Evolutionary conservation across 2,888 invertebrate genomes (phyloP).

Genomic region (Sinelater perroti): DNA sequence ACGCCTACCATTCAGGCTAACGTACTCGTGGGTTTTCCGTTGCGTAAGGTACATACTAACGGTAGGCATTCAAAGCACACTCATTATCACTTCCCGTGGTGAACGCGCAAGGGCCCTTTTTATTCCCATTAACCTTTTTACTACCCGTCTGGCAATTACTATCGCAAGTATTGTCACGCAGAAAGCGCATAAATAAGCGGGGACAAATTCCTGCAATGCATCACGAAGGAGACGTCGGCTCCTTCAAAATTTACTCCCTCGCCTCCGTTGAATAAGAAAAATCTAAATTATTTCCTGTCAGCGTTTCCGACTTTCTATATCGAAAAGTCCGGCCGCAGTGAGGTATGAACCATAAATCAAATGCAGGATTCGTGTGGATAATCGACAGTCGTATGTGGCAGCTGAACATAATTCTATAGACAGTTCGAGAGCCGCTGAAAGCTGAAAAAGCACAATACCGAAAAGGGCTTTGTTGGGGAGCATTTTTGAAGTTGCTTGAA

Average conservation of each 20-base stretch:
- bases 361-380: conserved; percentile 52
- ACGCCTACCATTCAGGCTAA: conserved; percentile 47
- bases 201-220: conserved; percentile 32
- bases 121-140: conserved; percentile 15
- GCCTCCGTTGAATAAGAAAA: conserved; percentile 46
- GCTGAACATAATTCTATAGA: conserved; percentile 52
- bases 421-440: conserved; percentile 33
- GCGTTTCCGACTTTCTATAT: conserved; percentile 43
- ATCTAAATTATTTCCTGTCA: conserved; percentile 47
- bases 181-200: conserved; percentile 25
- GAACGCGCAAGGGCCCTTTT: not conserved
- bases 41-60: conserved; percentile 5
- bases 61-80: conserved; percentile 8
- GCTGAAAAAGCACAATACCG: conserved; percentile 29
- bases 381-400: conserved; percentile 55
- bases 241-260: conserved; percentile 33
- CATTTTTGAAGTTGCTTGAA: conserved; percentile 27
- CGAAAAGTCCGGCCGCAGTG: conserved; percentile 49
- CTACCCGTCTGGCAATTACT: conserved; percentile 18
- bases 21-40: conserved; percentile 34
- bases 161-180: conserved; percentile 27
- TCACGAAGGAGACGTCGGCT: conserved; percentile 30
- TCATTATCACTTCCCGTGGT: conserved; percentile 1
- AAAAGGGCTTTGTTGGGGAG: conserved; percentile 27
- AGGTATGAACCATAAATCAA: conserved; percentile 54